These are phyloP conservation scores for Sepioteuthis lessoniana DNA, from an alignment of 2,888 invertebrate genomes.

Conservation along the genomic window DNA sequence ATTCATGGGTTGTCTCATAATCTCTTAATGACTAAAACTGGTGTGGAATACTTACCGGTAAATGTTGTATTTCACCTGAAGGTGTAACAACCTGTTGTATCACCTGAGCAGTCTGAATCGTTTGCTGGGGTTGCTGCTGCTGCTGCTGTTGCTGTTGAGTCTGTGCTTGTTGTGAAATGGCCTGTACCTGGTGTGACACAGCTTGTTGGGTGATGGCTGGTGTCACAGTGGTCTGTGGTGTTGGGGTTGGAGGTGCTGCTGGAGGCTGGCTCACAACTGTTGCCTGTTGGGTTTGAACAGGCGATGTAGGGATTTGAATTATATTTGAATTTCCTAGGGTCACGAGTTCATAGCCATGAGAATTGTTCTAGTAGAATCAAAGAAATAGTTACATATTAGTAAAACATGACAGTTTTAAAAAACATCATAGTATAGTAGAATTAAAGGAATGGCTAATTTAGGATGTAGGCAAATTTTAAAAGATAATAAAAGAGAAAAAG, in stretches of 20 bases:
- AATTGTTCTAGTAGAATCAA: background rate
- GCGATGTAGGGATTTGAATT: slow-evolving; percentile 40
- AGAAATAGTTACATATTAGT: background rate
- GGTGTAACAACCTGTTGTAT: slow-evolving; percentile 70
- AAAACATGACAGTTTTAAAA: background rate
- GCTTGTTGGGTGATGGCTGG: slow-evolving; percentile 41
- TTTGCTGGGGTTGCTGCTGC: slow-evolving; percentile 50
- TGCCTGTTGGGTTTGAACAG: background rate
- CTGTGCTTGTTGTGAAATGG: slow-evolving; percentile 24
- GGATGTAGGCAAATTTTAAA: too few relatives aligned
- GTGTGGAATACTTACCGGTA: slow-evolving; percentile 61
- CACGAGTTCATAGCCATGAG: slow-evolving; percentile 37
- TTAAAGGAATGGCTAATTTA: too few relatives aligned
- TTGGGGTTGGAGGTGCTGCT: slow-evolving; percentile 36
- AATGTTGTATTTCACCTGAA: slow-evolving; percentile 68
- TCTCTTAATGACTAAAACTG: too few relatives aligned
- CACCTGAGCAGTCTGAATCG: slow-evolving; percentile 63
- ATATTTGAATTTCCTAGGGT: slow-evolving; percentile 14
- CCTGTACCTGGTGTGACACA: slow-evolving; percentile 35
- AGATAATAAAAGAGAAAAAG: too few relatives aligned
- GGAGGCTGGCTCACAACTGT: slow-evolving; percentile 39
- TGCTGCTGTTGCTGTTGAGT: slow-evolving; percentile 25
- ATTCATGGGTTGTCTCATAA: too few relatives aligned
- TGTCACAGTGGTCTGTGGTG: slow-evolving; percentile 39
- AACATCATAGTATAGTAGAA: background rate